Conservation (phyloP, 2,888 invertebrate genomes). For the Parochlus steinenii region DNA sequence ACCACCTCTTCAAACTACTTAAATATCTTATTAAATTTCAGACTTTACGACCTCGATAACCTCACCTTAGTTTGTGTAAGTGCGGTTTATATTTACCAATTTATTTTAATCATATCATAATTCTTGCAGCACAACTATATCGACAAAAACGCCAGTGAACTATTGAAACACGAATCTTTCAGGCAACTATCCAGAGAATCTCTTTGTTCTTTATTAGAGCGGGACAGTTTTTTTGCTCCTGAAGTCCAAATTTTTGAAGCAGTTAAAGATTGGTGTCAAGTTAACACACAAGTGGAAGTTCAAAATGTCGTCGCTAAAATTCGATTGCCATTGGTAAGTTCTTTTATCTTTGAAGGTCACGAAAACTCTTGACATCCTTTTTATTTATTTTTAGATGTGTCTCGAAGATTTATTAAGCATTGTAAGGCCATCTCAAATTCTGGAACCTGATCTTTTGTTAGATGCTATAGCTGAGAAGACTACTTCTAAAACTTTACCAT, state of each 20-base stretch:
- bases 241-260: conserved; percentile 92
- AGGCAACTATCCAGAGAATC: conserved; percentile 68
- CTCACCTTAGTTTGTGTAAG: too few species aligned
- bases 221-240: conserved; percentile 92
- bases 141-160: conserved; percentile 73
- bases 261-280: conserved; percentile 71
- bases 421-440: conserved; percentile 72
- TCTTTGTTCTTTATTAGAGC: conserved; percentile 64
- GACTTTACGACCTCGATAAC: conserved; percentile 46
- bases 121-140: conserved; percentile 78
- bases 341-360: too few species aligned
- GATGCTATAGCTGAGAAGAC: conserved; percentile 87
- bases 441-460: conserved; percentile 77
- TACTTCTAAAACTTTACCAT: conserved; percentile 61
- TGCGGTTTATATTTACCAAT: too few species aligned
- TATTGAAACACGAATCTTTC: conserved; percentile 73
- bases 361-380: too few species aligned
- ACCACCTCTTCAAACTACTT: conserved; percentile 29
- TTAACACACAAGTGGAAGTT: conserved; percentile 43
- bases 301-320: conserved; percentile 41
- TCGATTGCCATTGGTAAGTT: conserved; percentile 54
- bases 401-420: conserved; percentile 73
- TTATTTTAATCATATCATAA: too few species aligned
- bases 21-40: conserved; percentile 17
- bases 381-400: too few species aligned